These are phyloP conservation scores for Sebastes schlegelii DNA, from an alignment of 2,113 vertebrate species.

Conservation along the genomic window DNA sequence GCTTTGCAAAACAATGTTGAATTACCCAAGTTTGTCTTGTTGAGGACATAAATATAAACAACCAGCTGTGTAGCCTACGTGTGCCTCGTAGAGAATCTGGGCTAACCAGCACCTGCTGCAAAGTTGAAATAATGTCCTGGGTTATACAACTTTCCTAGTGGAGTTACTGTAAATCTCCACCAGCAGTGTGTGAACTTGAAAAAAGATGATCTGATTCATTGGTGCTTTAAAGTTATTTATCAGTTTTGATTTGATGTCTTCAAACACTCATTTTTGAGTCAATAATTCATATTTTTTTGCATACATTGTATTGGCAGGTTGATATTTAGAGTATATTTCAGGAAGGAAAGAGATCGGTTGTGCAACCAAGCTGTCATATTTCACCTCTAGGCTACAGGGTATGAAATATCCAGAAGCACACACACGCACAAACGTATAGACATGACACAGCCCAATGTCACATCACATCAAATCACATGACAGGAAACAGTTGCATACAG, in stretches of 20 bases:
- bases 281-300: background rate
- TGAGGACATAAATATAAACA: conserved; percentile 53
- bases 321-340: background rate
- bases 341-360: conserved; percentile 9
- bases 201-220: background rate
- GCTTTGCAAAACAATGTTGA: conserved; percentile 22
- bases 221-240: background rate
- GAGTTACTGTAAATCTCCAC: background rate
- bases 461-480: conserved; percentile 39
- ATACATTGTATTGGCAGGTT: background rate
- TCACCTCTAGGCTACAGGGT: conserved; percentile 13
- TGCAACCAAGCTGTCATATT: conserved; percentile 18
- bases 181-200: background rate
- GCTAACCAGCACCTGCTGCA: conserved; percentile 47
- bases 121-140: conserved; percentile 4
- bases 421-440: conserved; percentile 9
- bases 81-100: conserved; percentile 35
- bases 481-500: conserved; percentile 46
- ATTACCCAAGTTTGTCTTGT: conserved; percentile 12
- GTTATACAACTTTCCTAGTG: conserved; percentile 11
- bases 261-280: background rate
- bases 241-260: background rate
- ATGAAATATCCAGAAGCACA: conserved; percentile 24
- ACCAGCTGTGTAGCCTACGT: conserved; percentile 39
- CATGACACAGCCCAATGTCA: conserved; percentile 36